Percentiles rank a stretch among this genome's conserved stretches.
Evolutionary conservation across 2,113 vertebrate genomes (phyloP).

Genomic region (Chunga burmeisteri): DNA sequence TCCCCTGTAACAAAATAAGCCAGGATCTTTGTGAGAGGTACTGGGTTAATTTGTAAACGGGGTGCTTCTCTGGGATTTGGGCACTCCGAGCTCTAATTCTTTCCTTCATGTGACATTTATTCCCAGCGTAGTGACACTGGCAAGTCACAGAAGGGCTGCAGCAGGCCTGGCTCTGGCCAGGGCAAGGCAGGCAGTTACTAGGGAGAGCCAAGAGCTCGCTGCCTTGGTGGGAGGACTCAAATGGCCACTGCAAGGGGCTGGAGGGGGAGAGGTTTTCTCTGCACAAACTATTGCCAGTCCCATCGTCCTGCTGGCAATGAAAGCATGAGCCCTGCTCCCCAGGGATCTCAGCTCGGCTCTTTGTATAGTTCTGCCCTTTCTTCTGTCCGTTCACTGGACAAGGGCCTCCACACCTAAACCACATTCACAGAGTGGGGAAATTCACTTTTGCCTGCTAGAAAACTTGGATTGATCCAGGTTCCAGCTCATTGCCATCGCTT

Average conservation of each 20-base stretch:
- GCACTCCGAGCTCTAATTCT: background rate
- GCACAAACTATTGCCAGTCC: background rate
- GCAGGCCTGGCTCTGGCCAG: background rate
- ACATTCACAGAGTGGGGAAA: background rate
- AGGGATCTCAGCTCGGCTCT: background rate
- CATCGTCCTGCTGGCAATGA: background rate
- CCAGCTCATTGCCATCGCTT: constrained; percentile 7
- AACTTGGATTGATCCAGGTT: background rate
- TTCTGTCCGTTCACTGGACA: background rate
- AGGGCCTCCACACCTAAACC: background rate
- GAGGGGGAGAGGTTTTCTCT: background rate
- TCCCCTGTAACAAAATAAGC: background rate
- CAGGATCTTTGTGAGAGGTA: background rate
- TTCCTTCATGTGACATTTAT: background rate
- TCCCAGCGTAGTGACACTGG: background rate
- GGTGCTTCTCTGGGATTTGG: background rate
- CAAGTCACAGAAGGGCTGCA: background rate
- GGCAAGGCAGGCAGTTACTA: background rate
- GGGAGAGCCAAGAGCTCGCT: background rate
- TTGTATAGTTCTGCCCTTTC: rapidly evolving
- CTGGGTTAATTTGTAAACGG: background rate
- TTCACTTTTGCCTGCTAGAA: background rate
- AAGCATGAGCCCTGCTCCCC: background rate
- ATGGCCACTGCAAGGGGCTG: background rate
- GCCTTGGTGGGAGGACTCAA: background rate